Evolutionary conservation across 2,113 vertebrate species (phyloP).

Genomic region (Sisor rabdophorus): DNA sequence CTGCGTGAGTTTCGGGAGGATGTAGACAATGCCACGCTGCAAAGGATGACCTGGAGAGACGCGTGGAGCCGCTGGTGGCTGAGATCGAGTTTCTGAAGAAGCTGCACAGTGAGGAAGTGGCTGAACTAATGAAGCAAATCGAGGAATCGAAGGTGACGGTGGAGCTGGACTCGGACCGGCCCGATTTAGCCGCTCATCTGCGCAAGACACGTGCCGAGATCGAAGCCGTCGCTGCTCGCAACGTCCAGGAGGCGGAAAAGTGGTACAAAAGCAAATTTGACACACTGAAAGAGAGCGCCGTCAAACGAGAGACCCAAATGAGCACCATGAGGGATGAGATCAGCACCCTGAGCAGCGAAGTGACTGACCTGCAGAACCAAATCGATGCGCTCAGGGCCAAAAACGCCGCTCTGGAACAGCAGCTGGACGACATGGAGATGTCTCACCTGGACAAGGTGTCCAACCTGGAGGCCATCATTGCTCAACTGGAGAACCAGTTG

Average conservation of each 20-base stretch:
- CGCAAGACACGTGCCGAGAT: slow-evolving; percentile 66
- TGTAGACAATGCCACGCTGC: slow-evolving; percentile 70
- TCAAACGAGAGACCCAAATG: slow-evolving; percentile 69
- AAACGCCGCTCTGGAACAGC: slow-evolving; percentile 67
- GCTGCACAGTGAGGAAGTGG: slow-evolving; percentile 66
- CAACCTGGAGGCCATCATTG: slow-evolving; percentile 59
- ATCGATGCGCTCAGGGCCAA: slow-evolving; percentile 66
- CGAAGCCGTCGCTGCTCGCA: slow-evolving; percentile 67
- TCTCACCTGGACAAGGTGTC: slow-evolving; percentile 67
- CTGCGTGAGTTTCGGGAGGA: slow-evolving; percentile 73
- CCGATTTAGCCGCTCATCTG: slow-evolving; percentile 66
- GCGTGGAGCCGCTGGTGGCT: slow-evolving; percentile 63
- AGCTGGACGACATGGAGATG: slow-evolving; percentile 73
- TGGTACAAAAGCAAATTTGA: slow-evolving; percentile 79
- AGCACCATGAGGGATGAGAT: slow-evolving; percentile 73
- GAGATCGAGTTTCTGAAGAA: slow-evolving; percentile 73
- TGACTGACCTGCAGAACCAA: slow-evolving; percentile 71
- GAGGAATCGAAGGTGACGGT: slow-evolving; percentile 63
- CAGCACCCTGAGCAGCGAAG: slow-evolving; percentile 63
- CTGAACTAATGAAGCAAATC: slow-evolving; percentile 70
- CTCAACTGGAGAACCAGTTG: slow-evolving; percentile 71
- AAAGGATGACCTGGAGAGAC: slow-evolving; percentile 69
- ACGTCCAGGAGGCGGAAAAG: slow-evolving; percentile 74
- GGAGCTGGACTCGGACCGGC: slow-evolving; percentile 62
- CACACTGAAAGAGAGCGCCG: slow-evolving; percentile 67